Evolutionary conservation across 2,797 vertebrate species (phyloP).

Genomic region (Pelobates cultripes): DNA sequence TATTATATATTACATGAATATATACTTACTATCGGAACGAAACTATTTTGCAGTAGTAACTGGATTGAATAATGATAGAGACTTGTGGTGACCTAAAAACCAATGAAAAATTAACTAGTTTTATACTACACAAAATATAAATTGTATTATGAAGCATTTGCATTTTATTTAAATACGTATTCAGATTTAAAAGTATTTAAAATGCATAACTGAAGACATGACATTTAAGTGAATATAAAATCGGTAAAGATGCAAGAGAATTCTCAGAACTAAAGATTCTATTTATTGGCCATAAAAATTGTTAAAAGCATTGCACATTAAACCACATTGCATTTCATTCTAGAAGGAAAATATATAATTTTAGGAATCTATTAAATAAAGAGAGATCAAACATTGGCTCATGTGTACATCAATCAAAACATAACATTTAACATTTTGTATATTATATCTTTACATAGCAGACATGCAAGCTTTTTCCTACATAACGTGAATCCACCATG

Average conservation of each 20-base stretch:
- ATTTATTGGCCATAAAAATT: neutral
- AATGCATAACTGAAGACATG: slow-evolving; percentile 1
- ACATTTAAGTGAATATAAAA: neutral
- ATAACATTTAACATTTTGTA: too few relatives aligned
- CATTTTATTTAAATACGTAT: slow-evolving; percentile 18
- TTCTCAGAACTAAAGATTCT: neutral
- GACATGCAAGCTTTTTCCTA: too few relatives aligned
- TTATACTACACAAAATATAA: slow-evolving; percentile 3
- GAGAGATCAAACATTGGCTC: too few relatives aligned
- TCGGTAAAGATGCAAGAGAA: neutral
- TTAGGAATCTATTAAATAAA: too few relatives aligned
- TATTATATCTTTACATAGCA: too few relatives aligned
- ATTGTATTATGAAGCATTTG: neutral
- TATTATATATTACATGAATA: too few relatives aligned
- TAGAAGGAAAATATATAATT: too few relatives aligned
- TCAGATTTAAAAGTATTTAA: slow-evolving; percentile 11
- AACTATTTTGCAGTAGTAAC: neutral
- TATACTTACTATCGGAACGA: neutral
- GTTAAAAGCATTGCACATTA: neutral
- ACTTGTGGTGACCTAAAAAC: slow-evolving; percentile 18
- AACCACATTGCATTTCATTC: too few relatives aligned
- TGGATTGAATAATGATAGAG: slow-evolving; percentile 17
- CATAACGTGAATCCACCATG: too few relatives aligned
- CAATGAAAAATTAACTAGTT: neutral
- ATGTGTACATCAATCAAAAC: too few relatives aligned